Conservation (phyloP, 2,888 invertebrate genomes). For the Pomacea canaliculata region DNA sequence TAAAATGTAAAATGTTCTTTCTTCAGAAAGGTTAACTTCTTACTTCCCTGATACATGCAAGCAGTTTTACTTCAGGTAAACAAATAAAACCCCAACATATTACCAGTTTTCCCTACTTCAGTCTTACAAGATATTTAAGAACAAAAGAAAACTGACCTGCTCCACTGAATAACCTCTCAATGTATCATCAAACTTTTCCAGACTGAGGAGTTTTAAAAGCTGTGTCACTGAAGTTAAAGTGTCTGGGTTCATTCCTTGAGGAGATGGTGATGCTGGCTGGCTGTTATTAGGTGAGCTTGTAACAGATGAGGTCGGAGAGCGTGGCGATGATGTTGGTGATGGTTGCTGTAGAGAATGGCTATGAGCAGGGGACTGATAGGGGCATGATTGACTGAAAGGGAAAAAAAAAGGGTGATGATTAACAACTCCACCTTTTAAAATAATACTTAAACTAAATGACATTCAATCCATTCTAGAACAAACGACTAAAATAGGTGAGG, state of each 20-base stretch:
- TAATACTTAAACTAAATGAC: too few species aligned
- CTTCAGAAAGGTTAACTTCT: not conserved
- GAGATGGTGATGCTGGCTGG: slow-evolving; percentile 41
- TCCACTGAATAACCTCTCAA: slow-evolving; percentile 39
- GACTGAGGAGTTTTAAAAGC: slow-evolving; percentile 36
- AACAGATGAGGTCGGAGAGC: slow-evolving; percentile 42
- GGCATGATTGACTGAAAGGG: not conserved
- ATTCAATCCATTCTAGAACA: too few species aligned
- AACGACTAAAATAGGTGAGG: too few species aligned
- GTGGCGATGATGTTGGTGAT: slow-evolving; percentile 37
- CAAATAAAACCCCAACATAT: not conserved
- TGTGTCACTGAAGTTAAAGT: slow-evolving; percentile 22
- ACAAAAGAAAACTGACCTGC: slow-evolving; percentile 36
- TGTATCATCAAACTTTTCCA: slow-evolving; percentile 36
- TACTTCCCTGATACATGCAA: not conserved
- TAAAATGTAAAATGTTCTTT: too few species aligned
- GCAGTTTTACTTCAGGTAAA: not conserved
- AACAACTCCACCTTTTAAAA: too few species aligned
- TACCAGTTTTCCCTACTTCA: too few species aligned
- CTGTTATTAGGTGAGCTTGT: slow-evolving; percentile 43
- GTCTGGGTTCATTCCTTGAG: slow-evolving; percentile 15
- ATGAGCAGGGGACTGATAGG: slow-evolving; percentile 7
- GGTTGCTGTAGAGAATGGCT: slow-evolving; percentile 8
- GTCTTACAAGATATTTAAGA: too few species aligned
- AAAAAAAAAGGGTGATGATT: not conserved